These are phyloP conservation scores for Acanthaster planci DNA, from an alignment of 35 echinoderm and acorn worm species.

Conservation along the genomic window DNA sequence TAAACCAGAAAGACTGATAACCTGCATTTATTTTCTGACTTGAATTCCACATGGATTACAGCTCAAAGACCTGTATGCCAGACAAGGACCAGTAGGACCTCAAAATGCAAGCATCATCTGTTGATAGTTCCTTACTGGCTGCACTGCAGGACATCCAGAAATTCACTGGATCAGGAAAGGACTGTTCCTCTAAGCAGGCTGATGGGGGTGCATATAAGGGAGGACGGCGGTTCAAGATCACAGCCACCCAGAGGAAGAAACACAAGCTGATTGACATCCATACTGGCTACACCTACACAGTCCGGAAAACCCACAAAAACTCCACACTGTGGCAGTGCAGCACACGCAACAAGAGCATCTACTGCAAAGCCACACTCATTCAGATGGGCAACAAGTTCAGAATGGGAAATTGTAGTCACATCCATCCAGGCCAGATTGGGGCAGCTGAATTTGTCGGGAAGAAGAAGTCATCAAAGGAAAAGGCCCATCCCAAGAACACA, in stretches of 20 bases:
- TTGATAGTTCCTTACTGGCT: too few species aligned
- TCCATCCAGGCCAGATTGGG: background rate
- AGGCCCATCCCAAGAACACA: too few species aligned
- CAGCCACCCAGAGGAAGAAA: background rate
- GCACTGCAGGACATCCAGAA: too few species aligned
- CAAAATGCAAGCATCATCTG: background rate
- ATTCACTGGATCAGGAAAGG: too few species aligned
- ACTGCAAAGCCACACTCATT: background rate
- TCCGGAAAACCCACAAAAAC: background rate
- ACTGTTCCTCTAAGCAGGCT: too few species aligned
- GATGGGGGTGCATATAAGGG: too few species aligned
- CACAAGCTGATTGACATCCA: background rate
- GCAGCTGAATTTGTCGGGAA: background rate
- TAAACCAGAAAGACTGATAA: too few species aligned
- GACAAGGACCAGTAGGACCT: background rate
- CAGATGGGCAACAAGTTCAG: background rate
- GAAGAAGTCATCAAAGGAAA: background rate
- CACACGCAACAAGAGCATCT: background rate
- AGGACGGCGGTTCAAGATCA: background rate
- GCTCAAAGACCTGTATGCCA: too few species aligned
- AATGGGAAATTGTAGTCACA: background rate
- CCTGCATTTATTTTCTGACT: too few species aligned
- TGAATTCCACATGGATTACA: too few species aligned
- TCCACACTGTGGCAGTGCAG: background rate
- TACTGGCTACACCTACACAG: background rate